phyloP scores from a whole-genome alignment of 1,140 invertebrate genomes.

The Drosophila guanche region DNA sequence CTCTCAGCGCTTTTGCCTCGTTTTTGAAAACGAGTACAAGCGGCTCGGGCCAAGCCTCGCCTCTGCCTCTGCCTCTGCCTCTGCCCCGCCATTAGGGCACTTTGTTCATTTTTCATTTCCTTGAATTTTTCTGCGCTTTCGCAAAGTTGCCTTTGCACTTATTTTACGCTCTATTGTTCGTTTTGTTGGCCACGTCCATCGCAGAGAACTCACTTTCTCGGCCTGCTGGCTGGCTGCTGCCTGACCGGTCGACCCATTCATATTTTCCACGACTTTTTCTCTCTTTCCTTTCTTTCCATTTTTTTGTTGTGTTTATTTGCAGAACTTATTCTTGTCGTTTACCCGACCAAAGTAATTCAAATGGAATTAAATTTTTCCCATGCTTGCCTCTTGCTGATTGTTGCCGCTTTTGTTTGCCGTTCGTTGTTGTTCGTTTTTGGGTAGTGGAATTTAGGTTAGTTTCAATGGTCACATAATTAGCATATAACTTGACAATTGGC shows the following conservation, averaged over 20 bases:
- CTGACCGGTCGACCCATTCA: constrained; percentile 64
- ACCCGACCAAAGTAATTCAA: constrained; percentile 68
- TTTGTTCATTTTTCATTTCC: constrained; percentile 82
- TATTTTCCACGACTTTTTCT: constrained; percentile 56
- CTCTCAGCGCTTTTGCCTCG: constrained; percentile 17
- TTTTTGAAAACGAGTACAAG: constrained; percentile 70
- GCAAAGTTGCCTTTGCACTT: constrained; percentile 79
- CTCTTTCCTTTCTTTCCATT: constrained; percentile 23
- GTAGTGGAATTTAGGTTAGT: constrained; percentile 44
- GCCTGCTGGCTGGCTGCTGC: constrained; percentile 26
- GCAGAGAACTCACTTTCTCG: constrained; percentile 62
- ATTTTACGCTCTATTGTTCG: constrained; percentile 83
- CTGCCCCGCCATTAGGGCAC: constrained; percentile 71
- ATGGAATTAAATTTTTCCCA: constrained; percentile 77
- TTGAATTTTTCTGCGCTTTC: constrained; percentile 67
- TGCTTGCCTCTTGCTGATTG: constrained; percentile 6
- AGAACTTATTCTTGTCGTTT: constrained; percentile 24
- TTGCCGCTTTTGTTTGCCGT: too few species aligned
- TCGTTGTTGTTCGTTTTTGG: constrained; percentile 1
- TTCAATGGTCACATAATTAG: constrained; percentile 63
- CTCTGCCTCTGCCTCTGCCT: constrained; percentile 22
- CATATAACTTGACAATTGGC: constrained; percentile 62
- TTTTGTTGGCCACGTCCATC: constrained; percentile 72
- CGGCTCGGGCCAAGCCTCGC: constrained; percentile 33
- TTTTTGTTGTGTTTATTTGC: constrained; percentile 22